Evolutionary conservation across 2,888 invertebrate genomes (phyloP), one percentile per base, ranked within the genome.

Genomic region (Conistra vaccinii): DNA sequence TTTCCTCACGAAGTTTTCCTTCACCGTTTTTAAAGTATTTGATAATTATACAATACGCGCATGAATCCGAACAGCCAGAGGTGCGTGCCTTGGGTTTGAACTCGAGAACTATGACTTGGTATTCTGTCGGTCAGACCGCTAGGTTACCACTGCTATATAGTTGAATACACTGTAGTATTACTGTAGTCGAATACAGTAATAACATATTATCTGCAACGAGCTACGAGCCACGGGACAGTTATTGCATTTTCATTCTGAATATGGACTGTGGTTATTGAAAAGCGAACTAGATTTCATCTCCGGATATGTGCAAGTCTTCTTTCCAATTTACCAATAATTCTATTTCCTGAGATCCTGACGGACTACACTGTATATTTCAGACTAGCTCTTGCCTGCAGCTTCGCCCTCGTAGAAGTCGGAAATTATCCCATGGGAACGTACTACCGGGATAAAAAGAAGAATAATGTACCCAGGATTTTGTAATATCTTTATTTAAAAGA

Each of bases 251-350:
- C 26, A 39, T 76, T 71, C 35, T 23, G 45, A 61, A 76, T 61
- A 53, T 45, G 10, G 20, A 53, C 53, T 26, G 53, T 20, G 35
- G 45, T 71, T 61, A 61, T 76, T 76, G 72, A 72, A 48, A 76
- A 71, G 45, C 3, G 60, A 71, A 72, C 0, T 42, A 17, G 32
- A 23, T 48, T 68, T 75, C 48, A 78, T 58, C 39, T 39, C 26
- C 26, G 51, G 51, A 48, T 26, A 68, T 58, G 20, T 12, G 26
- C 39, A 57, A 58, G 23, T 29, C 72, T 55, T 80, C 80, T 20
- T 29, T 55, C 29, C 80, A 76, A 61, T 80, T 53, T 61, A 32
- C n/a, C n/a, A 61, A 72, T 80, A n/a, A 76, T 61, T 55, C 23
- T 7, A 80, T 80, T 80, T 72, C 17, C 35, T 26, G 4, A 51